Evolutionary conservation across 35 echinoderm and acorn worm species (phyloP).

Genomic region (Heliocidaris tuberculata): DNA sequence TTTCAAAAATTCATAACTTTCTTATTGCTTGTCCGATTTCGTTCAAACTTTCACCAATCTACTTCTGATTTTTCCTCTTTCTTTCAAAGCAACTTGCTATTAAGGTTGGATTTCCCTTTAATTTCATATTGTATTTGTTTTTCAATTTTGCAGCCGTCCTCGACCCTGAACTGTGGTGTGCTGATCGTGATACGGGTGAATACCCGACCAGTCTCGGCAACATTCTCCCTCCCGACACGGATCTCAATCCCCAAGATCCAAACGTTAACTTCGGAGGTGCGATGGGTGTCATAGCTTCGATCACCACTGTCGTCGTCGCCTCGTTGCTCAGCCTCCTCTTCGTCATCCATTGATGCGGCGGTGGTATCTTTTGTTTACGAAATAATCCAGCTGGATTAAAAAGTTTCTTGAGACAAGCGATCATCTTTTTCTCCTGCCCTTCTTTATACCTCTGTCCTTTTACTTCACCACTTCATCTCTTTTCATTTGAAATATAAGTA

Average conservation of each 20-base stretch:
- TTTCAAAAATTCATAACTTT: too few relatives aligned
- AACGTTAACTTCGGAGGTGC: background rate
- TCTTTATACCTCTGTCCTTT: too few relatives aligned
- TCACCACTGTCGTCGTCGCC: background rate
- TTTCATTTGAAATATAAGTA: too few relatives aligned
- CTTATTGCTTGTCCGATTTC: too few relatives aligned
- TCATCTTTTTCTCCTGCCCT: too few relatives aligned
- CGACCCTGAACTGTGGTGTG: constrained; percentile 84
- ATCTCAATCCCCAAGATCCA: constrained; percentile 13
- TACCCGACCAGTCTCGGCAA: constrained; percentile 64
- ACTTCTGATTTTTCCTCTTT: too few relatives aligned
- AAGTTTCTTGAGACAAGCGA: background rate
- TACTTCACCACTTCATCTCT: too few relatives aligned
- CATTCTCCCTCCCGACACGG: constrained; percentile 57
- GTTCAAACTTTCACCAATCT: too few relatives aligned
- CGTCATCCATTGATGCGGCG: background rate
- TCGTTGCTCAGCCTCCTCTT: background rate
- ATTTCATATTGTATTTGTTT: background rate
- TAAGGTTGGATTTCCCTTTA: too few relatives aligned
- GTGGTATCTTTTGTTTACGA: background rate
- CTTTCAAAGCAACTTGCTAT: too few relatives aligned
- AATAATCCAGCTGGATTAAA: background rate
- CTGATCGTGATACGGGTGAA: constrained; percentile 60
- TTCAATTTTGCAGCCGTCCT: constrained; percentile 50
- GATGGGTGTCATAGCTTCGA: background rate